Evolutionary conservation across 2,888 invertebrate species (phyloP), one percentile per base, ranked within the genome.

Genomic region (Rosalia funebris): DNA sequence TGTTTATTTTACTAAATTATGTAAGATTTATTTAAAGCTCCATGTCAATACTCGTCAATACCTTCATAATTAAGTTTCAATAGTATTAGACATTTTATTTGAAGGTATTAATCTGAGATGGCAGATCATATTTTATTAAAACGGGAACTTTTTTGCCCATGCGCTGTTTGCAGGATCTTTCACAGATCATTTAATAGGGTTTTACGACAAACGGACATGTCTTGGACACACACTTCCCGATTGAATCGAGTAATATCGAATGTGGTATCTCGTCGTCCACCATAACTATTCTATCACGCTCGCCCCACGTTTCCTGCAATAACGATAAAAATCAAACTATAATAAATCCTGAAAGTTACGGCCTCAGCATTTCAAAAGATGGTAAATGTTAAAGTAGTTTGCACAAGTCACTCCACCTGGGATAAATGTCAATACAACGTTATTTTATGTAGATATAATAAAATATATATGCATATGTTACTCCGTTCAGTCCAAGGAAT

Each of bases 121-220:
- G n/a, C n/a, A n/a, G n/a, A n/a, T n/a, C n/a, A n/a, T n/a, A n/a
- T n/a, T n/a, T n/a, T n/a, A n/a, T n/a, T n/a, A n/a, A n/a, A n/a
- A n/a, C n/a, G n/a, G n/a, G n/a, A n/a, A n/a, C n/a, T n/a, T n/a
- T n/a, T n/a, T n/a, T n/a, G n/a, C n/a, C n/a, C n/a, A n/a, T n/a
- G n/a, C n/a, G n/a, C n/a, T n/a, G n/a, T n/a, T n/a, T n/a, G 41
- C 17, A 17, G 41, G 41, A 41, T 41, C 10, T 16, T n/a, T 41
- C 19, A 41, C 41, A 17, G 17, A 17, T 17, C 16, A 41, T 41
- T 41, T 41, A 15, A 37, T 37, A 5, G 14, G 15, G 17, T 41
- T 41, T 19, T n/a, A 41, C 41, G 17, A 41, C 16, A 19, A 41
- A 17, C 41, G n/a, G 41, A 41, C 41, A 41, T 41, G 41, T 41